Evolutionary conservation across 2,113 vertebrate species (phyloP).

Genomic region (Haplochromis burtoni): DNA sequence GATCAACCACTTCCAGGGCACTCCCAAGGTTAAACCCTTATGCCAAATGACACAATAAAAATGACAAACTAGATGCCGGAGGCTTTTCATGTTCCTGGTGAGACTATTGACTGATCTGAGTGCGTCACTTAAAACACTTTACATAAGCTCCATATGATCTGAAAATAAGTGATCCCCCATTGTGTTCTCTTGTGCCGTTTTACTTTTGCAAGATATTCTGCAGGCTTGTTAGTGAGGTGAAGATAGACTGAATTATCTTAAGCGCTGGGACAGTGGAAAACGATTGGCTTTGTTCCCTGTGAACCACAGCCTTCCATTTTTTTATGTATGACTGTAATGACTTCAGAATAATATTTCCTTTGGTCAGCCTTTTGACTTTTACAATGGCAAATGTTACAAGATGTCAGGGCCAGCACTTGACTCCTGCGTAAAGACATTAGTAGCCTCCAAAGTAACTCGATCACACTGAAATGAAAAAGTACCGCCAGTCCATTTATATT

Average conservation of each 20-base stretch:
- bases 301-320: not conserved
- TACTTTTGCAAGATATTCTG: not conserved
- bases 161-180: slow-evolving; percentile 6
- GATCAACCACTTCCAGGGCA: slow-evolving; percentile 69
- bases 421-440: not conserved
- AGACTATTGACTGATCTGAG: slow-evolving; percentile 39
- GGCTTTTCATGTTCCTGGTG: slow-evolving; percentile 39
- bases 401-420: not conserved
- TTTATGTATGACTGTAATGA: not conserved
- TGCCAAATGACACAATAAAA: slow-evolving; percentile 68
- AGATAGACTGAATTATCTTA: slow-evolving; percentile 16
- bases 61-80: slow-evolving; percentile 56
- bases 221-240: slow-evolving; percentile 15
- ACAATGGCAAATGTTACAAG: not conserved
- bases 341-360: not conserved
- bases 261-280: slow-evolving; percentile 6
- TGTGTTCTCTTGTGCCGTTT: not conserved
- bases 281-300: slow-evolving; percentile 19
- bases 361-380: not conserved
- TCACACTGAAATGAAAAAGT: not conserved
- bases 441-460: not conserved
- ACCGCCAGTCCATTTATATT: not conserved
- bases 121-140: slow-evolving; percentile 30
- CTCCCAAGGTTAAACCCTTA: slow-evolving; percentile 68
- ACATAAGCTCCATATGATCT: not conserved